Conservation (phyloP, 2,888 invertebrate species). For the Brenthis daphne region DNA sequence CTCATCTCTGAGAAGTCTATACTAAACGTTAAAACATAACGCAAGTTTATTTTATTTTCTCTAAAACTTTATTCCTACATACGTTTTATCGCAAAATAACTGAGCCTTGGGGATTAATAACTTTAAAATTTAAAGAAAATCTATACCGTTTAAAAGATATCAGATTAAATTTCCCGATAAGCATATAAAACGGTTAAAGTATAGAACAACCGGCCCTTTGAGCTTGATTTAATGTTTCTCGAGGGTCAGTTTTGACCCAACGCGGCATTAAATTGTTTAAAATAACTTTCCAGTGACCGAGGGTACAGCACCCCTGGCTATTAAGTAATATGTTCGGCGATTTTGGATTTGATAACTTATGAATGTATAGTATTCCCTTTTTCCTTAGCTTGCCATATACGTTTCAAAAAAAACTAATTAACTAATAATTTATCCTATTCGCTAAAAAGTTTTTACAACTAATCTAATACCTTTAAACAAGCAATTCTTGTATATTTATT, state of each 20-base stretch:
- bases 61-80: neutral
- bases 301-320: slow-evolving; percentile 58
- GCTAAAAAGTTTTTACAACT: too few species aligned
- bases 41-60: too few species aligned
- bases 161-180: slow-evolving; percentile 68
- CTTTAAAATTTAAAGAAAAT: slow-evolving; percentile 72
- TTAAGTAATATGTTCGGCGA: slow-evolving; percentile 47
- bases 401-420: too few species aligned
- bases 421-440: too few species aligned
- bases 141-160: slow-evolving; percentile 58
- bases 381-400: too few species aligned
- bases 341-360: slow-evolving; percentile 36
- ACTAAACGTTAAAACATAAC: too few species aligned
- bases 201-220: slow-evolving; percentile 52
- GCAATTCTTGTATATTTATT: too few species aligned
- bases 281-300: slow-evolving; percentile 64
- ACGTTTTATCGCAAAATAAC: slow-evolving; percentile 56
- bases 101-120: slow-evolving; percentile 71
- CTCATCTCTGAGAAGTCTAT: too few species aligned
- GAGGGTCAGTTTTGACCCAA: slow-evolving; percentile 63
- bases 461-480: too few species aligned
- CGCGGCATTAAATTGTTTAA: slow-evolving; percentile 67
- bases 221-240: slow-evolving; percentile 66
- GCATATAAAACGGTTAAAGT: slow-evolving; percentile 57
- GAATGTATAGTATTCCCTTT: too few species aligned